phyloP scores from a whole-genome alignment of 2,113 vertebrate species.

The Odocoileus hemionus region DNA sequence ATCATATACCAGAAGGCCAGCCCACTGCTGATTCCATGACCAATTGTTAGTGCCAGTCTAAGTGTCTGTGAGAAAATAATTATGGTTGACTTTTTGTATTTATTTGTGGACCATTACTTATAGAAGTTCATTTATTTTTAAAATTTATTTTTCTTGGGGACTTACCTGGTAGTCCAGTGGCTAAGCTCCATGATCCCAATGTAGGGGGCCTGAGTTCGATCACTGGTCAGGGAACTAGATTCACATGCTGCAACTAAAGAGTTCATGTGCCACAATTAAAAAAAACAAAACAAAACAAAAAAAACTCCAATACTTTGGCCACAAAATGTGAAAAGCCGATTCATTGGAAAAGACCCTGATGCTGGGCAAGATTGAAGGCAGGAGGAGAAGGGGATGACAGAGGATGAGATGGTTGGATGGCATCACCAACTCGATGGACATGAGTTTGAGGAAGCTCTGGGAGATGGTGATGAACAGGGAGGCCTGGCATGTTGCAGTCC shows the following conservation, averaged over 20 bases:
- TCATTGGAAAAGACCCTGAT: background rate
- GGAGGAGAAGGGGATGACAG: background rate
- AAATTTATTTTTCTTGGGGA: background rate
- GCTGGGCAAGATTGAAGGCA: background rate
- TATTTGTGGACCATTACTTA: background rate
- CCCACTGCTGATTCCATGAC: too few species aligned
- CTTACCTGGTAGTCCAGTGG: background rate
- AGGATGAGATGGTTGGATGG: background rate
- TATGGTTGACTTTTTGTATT: background rate
- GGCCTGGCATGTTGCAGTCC: background rate
- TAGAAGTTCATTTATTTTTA: background rate
- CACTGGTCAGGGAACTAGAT: background rate
- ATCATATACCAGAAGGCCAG: background rate
- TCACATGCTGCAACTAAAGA: background rate
- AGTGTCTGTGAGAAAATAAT: background rate
- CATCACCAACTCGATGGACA: background rate
- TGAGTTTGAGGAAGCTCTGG: background rate
- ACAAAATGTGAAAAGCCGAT: background rate
- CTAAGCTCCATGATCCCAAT: background rate
- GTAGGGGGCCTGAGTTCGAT: background rate
- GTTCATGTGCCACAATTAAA: background rate
- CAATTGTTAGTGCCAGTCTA: background rate
- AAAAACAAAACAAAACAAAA: background rate
- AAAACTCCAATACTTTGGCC: background rate
- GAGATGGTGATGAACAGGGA: background rate